Percentiles rank a stretch among this genome's conserved stretches.
Conservation (phyloP, 1,140 invertebrate species). For the Heliothis subflexa region DNA sequence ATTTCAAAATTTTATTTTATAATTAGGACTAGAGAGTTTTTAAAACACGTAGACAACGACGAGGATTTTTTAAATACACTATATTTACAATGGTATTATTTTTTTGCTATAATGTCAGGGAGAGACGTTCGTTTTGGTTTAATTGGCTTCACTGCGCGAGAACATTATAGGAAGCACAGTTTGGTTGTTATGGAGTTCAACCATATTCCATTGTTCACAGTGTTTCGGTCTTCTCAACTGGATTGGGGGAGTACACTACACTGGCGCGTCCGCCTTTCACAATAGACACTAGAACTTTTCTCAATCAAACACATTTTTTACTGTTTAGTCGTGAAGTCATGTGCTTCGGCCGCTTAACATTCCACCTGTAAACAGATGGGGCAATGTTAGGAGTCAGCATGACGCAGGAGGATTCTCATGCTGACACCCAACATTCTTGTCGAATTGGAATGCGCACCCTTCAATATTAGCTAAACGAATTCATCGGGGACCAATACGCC, state of each 20-base stretch:
- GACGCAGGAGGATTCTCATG: constrained; percentile 47
- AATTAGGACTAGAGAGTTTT: constrained; percentile 41
- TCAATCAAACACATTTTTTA: constrained; percentile 84
- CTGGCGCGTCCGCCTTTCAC: constrained; percentile 80
- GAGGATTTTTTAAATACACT: constrained; percentile 60
- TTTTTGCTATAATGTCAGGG: constrained; percentile 52
- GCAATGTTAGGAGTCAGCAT: constrained; percentile 62
- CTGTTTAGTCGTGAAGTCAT: constrained; percentile 71
- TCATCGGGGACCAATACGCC: neutral
- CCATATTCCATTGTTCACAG: constrained; percentile 84
- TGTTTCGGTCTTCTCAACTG: constrained; percentile 78
- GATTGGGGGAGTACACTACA: constrained; percentile 64
- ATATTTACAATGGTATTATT: constrained; percentile 70
- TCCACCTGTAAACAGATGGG: constrained; percentile 68
- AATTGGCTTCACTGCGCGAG: constrained; percentile 66
- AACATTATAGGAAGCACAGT: constrained; percentile 77
- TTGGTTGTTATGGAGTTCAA: constrained; percentile 78
- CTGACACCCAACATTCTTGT: constrained; percentile 63
- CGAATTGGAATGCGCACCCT: constrained; percentile 74
- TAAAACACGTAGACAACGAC: constrained; percentile 78
- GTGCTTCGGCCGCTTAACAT: constrained; percentile 57
- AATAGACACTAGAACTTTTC: constrained; percentile 64
- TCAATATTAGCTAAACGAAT: constrained; percentile 26
- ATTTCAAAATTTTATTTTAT: constrained; percentile 71
- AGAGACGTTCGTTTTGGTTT: constrained; percentile 48